Percentiles rank a stretch among this genome's conserved stretches.
Conservation (phyloP, 2,888 invertebrate species). For the Chirona hameri region DNA sequence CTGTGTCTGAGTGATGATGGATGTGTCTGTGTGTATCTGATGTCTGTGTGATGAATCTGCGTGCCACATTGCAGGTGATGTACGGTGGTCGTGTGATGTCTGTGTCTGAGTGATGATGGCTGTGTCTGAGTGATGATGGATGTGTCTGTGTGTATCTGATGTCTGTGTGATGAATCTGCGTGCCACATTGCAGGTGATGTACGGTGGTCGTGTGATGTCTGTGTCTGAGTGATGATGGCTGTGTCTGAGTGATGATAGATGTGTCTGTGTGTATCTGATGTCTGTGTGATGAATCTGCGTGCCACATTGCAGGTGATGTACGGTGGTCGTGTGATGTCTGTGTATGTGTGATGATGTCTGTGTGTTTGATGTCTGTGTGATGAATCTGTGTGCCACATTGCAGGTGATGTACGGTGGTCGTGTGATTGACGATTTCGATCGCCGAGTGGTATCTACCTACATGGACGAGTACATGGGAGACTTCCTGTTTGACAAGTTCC, state of each 20-base stretch:
- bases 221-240: too few relatives aligned
- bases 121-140: slow-evolving; percentile 65
- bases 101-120: too few relatives aligned
- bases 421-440: slow-evolving; percentile 86
- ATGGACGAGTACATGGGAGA: slow-evolving; percentile 95
- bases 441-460: slow-evolving; percentile 78
- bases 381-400: neutral
- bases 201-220: slow-evolving; percentile 91
- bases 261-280: too few relatives aligned
- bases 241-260: too few relatives aligned
- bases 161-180: too few relatives aligned
- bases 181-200: slow-evolving; percentile 68
- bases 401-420: slow-evolving; percentile 93
- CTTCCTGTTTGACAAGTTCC: slow-evolving; percentile 84
- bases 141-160: too few relatives aligned
- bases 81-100: slow-evolving; percentile 92
- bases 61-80: slow-evolving; percentile 63
- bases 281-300: too few relatives aligned
- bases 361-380: too few relatives aligned
- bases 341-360: too few relatives aligned
- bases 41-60: too few relatives aligned
- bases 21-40: too few relatives aligned
- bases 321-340: slow-evolving; percentile 89
- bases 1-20: slow-evolving; percentile 65
- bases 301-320: slow-evolving; percentile 73